Conservation (phyloP, 2,113 vertebrate genomes). For the Rhizomys pruinosus region DNA sequence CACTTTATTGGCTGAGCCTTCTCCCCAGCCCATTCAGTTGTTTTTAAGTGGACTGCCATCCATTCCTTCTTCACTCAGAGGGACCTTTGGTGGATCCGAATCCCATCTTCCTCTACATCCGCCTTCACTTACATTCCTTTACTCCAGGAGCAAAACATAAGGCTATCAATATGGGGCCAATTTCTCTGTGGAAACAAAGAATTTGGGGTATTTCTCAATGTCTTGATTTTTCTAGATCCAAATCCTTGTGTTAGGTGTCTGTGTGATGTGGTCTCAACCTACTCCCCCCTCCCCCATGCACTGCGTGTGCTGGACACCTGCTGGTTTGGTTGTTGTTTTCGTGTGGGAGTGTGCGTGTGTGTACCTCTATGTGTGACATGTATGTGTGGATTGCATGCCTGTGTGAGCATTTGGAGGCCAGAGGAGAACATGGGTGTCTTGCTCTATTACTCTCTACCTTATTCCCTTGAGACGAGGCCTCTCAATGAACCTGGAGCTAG, state of each 20-base stretch:
- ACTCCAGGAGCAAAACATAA: conserved; percentile 1
- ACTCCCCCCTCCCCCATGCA: background rate
- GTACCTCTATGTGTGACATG: background rate
- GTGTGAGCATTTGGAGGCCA: no score
- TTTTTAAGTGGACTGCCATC: no score
- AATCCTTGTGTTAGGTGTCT: background rate
- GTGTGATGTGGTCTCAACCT: background rate
- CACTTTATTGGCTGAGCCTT: background rate
- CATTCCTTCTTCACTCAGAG: background rate
- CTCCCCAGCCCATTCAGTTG: background rate
- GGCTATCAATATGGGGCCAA: background rate
- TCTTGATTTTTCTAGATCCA: background rate
- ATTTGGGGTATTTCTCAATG: background rate
- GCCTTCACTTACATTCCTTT: background rate
- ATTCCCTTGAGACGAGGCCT: no score
- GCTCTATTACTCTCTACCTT: no score
- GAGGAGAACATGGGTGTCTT: no score
- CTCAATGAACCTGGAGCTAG: background rate
- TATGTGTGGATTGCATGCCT: background rate
- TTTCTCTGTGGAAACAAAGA: background rate
- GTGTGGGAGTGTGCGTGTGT: background rate
- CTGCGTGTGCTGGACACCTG: background rate
- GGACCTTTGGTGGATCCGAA: background rate
- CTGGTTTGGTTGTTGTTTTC: background rate
- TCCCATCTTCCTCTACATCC: background rate